Conservation (phyloP, 2,888 invertebrate species). For the Trissonchulus sp. region DNA sequence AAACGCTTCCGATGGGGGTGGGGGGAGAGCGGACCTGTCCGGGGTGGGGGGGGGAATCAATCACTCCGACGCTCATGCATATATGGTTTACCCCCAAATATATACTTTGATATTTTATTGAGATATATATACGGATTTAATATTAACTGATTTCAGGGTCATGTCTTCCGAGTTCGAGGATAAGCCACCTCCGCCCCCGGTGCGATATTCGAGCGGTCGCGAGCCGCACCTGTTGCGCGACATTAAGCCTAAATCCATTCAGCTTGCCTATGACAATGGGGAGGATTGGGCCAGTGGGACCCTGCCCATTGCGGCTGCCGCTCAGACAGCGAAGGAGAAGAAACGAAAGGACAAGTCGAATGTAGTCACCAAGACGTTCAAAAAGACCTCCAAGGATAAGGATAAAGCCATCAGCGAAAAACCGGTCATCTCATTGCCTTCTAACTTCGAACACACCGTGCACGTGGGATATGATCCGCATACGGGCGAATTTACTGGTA, state of each 20-base stretch:
- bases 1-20: too few relatives aligned
- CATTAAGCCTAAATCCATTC: conserved; percentile 40
- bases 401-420: conserved; percentile 59
- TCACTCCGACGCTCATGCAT: too few relatives aligned
- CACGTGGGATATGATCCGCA: conserved; percentile 68
- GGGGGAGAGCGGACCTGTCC: too few relatives aligned
- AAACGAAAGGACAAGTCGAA: not conserved
- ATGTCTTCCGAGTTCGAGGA: conserved; percentile 45
- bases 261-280: not conserved
- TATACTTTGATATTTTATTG: too few relatives aligned
- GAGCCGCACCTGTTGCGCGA: conserved; percentile 31
- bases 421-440: conserved; percentile 95
- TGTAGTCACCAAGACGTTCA: not conserved
- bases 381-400: not conserved
- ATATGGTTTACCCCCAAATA: too few relatives aligned
- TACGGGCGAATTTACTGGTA: conserved; percentile 87
- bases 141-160: too few relatives aligned
- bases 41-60: too few relatives aligned
- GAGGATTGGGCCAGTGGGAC: not conserved
- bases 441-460: conserved; percentile 98
- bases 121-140: too few relatives aligned
- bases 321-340: not conserved
- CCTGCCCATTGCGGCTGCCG: too few relatives aligned
- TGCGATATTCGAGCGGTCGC: conserved; percentile 39
- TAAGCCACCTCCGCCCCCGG: conserved; percentile 49